Conservation (phyloP, 2,113 vertebrate genomes). For the Nymphicus hollandicus region DNA sequence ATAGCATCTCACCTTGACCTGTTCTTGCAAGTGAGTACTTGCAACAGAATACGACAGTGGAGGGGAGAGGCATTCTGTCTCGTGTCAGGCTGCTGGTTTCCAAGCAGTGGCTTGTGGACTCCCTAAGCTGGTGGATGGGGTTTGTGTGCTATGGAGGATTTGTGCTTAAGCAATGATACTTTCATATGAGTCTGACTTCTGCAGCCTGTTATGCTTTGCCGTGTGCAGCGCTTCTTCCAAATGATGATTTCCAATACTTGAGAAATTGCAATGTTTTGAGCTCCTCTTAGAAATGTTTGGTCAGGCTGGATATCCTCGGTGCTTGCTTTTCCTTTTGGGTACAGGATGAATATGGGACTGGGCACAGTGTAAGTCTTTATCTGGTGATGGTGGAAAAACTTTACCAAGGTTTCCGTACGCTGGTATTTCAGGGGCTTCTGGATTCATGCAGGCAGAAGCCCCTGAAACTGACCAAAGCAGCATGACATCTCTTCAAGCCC, state of each 20-base stretch:
- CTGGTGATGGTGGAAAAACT: not conserved
- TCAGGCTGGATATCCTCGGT: not conserved
- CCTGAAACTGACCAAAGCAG: not conserved
- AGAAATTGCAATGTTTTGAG: not conserved
- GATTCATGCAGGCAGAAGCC: not conserved
- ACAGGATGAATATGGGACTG: too few relatives aligned
- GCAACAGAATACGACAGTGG: accelerated
- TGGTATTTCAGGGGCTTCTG: not conserved
- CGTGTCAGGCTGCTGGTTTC: accelerated
- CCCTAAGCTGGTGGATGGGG: accelerated
- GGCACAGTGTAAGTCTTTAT: not conserved
- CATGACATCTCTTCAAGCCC: not conserved
- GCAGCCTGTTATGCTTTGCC: not conserved
- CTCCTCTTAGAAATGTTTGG: not conserved
- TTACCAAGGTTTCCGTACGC: not conserved
- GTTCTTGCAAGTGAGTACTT: not conserved
- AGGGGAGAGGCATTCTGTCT: accelerated
- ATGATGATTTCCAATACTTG: not conserved
- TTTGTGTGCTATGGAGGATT: not conserved
- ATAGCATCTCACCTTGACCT: accelerated
- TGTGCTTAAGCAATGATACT: not conserved
- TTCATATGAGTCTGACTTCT: not conserved
- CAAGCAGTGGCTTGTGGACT: not conserved
- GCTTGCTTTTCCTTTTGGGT: not conserved
- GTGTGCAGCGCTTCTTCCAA: not conserved